Evolutionary conservation across 2,888 invertebrate species (phyloP).

Genomic region (Macaria liturata): DNA sequence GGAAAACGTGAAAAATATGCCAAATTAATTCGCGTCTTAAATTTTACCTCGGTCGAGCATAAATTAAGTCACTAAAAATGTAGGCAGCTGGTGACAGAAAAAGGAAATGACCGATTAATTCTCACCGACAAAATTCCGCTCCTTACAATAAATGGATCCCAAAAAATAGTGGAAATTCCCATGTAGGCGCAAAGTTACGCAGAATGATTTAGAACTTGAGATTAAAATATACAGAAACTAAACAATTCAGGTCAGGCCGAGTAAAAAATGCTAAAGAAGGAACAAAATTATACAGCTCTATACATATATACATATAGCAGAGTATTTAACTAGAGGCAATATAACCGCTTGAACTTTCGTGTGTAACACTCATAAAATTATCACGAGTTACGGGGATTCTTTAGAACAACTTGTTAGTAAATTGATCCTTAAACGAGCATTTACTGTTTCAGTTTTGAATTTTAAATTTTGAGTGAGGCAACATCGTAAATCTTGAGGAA

Average conservation of each 20-base stretch:
- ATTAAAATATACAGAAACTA: slow-evolving; percentile 40
- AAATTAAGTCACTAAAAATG: slow-evolving; percentile 33
- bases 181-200: slow-evolving; percentile 28
- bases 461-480: slow-evolving; percentile 14
- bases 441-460: slow-evolving; percentile 27
- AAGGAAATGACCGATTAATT: slow-evolving; percentile 33
- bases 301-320: slow-evolving; percentile 19
- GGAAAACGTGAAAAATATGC: slow-evolving; percentile 14
- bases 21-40: slow-evolving; percentile 22
- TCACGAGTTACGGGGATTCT: slow-evolving; percentile 64
- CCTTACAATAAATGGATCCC: slow-evolving; percentile 26
- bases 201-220: slow-evolving; percentile 40
- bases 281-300: slow-evolving; percentile 7
- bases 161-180: slow-evolving; percentile 36
- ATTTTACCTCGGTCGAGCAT: slow-evolving; percentile 21
- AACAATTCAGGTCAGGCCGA: slow-evolving; percentile 50
- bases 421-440: slow-evolving; percentile 55
- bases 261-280: slow-evolving; percentile 40
- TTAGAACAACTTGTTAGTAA: slow-evolving; percentile 69
- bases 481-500: neutral
- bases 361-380: slow-evolving; percentile 74
- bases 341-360: slow-evolving; percentile 66
- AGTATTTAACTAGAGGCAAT: slow-evolving; percentile 45
- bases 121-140: slow-evolving; percentile 26
- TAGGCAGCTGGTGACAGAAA: slow-evolving; percentile 31